Conservation (phyloP, 2,797 vertebrate genomes). For the Bovichtus variegatus region DNA sequence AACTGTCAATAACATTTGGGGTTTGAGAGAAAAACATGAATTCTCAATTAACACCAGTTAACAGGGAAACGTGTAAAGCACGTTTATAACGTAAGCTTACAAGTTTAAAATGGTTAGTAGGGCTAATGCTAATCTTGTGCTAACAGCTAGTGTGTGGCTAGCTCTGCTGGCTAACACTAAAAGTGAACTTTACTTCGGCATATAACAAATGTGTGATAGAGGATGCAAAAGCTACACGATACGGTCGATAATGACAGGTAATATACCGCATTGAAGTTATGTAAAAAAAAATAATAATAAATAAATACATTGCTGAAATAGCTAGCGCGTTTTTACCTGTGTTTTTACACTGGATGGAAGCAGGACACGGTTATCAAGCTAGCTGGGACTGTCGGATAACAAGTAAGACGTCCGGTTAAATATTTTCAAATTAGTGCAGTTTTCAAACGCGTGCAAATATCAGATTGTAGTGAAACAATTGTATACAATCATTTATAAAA, state of each 20-base stretch:
- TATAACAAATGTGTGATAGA: background rate
- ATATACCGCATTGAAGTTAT: rapidly evolving
- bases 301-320: background rate
- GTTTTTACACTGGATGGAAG: constrained; percentile 49
- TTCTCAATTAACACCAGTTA: background rate
- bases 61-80: background rate
- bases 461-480: background rate
- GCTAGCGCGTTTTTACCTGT: constrained; percentile 64
- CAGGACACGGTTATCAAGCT: constrained; percentile 8
- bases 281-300: background rate
- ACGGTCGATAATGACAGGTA: rapidly evolving
- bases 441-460: background rate
- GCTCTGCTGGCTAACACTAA: constrained; percentile 30
- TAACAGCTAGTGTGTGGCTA: constrained; percentile 56
- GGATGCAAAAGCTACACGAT: background rate
- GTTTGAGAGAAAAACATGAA: rapidly evolving
- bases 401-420: constrained; percentile 7
- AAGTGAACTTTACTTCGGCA: constrained; percentile 66
- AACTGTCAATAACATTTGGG: rapidly evolving
- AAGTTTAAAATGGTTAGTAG: constrained; percentile 36
- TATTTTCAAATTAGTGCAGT: constrained; percentile 52
- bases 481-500: background rate
- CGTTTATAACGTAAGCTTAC: background rate
- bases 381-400: background rate
- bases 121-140: constrained; percentile 64